phyloP scores from a whole-genome alignment of 2,888 invertebrate genomes.

The Timandra comae region DNA sequence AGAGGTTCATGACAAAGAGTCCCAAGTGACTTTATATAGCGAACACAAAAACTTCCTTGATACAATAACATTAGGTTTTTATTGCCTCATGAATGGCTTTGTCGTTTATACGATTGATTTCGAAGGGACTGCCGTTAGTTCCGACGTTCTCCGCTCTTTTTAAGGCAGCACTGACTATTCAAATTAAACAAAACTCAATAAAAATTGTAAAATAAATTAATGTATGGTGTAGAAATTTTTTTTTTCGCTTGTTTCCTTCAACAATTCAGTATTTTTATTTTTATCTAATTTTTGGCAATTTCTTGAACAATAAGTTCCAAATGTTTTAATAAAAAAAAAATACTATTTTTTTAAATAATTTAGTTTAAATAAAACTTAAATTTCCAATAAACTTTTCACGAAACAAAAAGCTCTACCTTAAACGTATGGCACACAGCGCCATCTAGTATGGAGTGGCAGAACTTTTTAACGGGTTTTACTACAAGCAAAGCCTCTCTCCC shows the following conservation, averaged over 20 bases:
- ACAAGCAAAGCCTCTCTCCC: constrained; percentile 6
- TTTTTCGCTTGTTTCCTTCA: too few relatives aligned
- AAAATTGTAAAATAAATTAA: too few relatives aligned
- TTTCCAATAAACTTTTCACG: too few relatives aligned
- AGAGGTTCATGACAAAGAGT: constrained; percentile 21
- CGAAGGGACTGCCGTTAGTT: constrained; percentile 39
- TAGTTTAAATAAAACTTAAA: too few relatives aligned
- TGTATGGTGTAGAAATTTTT: too few relatives aligned
- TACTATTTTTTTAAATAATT: too few relatives aligned
- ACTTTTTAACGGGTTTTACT: constrained; percentile 25
- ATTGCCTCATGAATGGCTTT: constrained; percentile 32
- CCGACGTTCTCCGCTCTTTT: constrained; percentile 33
- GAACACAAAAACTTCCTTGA: constrained; percentile 38
- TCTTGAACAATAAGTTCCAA: too few relatives aligned
- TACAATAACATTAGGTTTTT: constrained; percentile 37
- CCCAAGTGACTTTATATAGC: constrained; percentile 32
- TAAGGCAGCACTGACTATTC: constrained; percentile 45
- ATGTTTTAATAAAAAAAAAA: too few relatives aligned
- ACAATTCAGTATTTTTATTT: too few relatives aligned
- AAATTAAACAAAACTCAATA: too few relatives aligned
- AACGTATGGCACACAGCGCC: constrained; percentile 36
- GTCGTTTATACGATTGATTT: constrained; percentile 10
- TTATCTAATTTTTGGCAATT: too few relatives aligned
- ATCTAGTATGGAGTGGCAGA: constrained; percentile 60
- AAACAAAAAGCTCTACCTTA: background rate